phyloP scores from a whole-genome alignment of 2,888 invertebrate genomes.

The Psylliodes chrysocephalus region DNA sequence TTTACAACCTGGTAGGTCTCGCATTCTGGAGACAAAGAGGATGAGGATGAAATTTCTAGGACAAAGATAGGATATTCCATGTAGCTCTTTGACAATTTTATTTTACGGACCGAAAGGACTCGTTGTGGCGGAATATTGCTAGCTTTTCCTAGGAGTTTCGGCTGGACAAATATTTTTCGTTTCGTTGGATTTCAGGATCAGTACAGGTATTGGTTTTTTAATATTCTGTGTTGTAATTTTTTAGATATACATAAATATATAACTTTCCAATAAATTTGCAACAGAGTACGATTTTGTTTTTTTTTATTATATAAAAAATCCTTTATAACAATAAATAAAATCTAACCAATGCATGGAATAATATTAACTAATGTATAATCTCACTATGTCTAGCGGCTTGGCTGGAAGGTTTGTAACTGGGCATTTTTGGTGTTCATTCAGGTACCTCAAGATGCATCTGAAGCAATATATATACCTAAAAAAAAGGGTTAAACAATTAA shows the following conservation, averaged over 20 bases:
- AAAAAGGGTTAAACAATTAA: too few species aligned
- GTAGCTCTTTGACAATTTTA: conserved; percentile 31
- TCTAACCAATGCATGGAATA: neutral
- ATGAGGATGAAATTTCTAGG: conserved; percentile 44
- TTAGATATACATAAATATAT: neutral
- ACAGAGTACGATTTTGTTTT: neutral
- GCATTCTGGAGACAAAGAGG: conserved; percentile 42
- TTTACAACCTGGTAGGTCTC: conserved; percentile 49
- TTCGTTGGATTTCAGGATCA: conserved; percentile 31
- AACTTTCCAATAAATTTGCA: conserved; percentile 10
- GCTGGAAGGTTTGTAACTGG: conserved; percentile 83
- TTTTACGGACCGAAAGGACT: conserved; percentile 31
- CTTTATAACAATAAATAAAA: neutral
- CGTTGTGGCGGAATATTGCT: conserved; percentile 37
- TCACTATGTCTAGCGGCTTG: conserved; percentile 72
- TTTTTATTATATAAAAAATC: neutral
- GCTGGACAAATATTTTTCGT: conserved; percentile 28
- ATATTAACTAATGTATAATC: conserved; percentile 68
- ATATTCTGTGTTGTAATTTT: conserved; percentile 19
- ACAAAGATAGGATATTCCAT: conserved; percentile 40
- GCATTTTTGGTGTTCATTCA: conserved; percentile 73
- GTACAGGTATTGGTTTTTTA: conserved; percentile 28
- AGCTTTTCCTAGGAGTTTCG: conserved; percentile 47
- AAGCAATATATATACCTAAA: conserved; percentile 87
- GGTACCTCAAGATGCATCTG: conserved; percentile 79